Evolutionary conservation across 2,797 vertebrate genomes (phyloP).

Genomic region (Sebastiscus tertius): DNA sequence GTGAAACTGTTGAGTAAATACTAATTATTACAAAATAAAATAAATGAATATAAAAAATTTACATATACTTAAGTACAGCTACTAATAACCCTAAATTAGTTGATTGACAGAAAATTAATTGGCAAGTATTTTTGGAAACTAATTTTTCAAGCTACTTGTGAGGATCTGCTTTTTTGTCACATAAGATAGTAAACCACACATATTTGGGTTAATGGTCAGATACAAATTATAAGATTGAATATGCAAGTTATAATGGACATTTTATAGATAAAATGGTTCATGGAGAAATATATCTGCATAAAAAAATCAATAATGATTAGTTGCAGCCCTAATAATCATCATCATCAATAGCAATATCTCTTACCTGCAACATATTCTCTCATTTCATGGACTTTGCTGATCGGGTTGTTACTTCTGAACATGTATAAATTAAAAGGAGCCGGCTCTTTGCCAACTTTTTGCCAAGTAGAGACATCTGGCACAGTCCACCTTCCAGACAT

Average conservation of each 20-base stretch:
- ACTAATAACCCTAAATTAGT: not conserved
- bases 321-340: not conserved
- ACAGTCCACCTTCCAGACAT: conserved; percentile 96
- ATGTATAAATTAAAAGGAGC: conserved; percentile 97
- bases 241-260: not conserved
- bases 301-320: not conserved
- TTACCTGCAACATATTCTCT: conserved; percentile 97
- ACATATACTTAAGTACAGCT: not conserved
- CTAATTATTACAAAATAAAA: not conserved
- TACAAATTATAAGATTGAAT: not conserved
- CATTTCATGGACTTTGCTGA: conserved; percentile 96
- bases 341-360: not conserved
- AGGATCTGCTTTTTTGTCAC: not conserved
- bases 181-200: not conserved
- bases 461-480: conserved; percentile 94
- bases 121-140: not conserved
- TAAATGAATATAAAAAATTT: not conserved
- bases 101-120: too few species aligned
- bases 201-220: not conserved
- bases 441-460: conserved; percentile 90
- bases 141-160: not conserved
- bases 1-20: not conserved
- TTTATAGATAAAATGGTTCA: not conserved
- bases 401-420: conserved; percentile 98
- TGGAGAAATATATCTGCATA: not conserved